Evolutionary conservation across 2,888 invertebrate genomes (phyloP).

Genomic region (Cephus rjabovi): DNA sequence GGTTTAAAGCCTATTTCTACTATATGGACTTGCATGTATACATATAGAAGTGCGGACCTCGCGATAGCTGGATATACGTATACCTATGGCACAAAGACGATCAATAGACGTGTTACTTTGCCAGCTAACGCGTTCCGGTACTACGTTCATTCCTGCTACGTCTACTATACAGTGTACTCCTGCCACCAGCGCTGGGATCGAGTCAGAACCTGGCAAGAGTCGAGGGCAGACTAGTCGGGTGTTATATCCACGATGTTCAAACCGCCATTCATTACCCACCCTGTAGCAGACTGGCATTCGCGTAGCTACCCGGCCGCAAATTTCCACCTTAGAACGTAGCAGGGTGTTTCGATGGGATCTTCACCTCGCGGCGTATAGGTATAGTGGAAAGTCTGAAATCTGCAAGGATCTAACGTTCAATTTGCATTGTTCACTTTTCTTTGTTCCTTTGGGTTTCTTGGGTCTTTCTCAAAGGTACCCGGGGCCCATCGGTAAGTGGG

Average conservation of each 20-base stretch:
- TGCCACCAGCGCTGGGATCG: background rate
- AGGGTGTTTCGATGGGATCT: background rate
- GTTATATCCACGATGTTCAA: background rate
- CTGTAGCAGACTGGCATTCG: background rate
- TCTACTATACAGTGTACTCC: background rate
- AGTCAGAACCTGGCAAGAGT: background rate
- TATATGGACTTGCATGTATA: background rate
- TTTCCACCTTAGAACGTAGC: background rate
- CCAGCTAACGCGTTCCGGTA: background rate
- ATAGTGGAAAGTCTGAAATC: background rate
- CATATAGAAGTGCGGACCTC: background rate
- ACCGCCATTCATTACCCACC: background rate
- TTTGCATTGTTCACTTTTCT: background rate
- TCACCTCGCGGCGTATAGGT: background rate
- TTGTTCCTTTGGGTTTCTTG: background rate
- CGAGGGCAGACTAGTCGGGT: background rate
- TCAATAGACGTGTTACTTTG: slow-evolving; percentile 1
- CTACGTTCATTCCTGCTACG: background rate
- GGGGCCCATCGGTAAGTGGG: background rate
- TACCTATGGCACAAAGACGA: background rate
- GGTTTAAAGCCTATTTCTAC: background rate
- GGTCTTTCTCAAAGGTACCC: background rate
- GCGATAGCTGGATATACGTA: background rate
- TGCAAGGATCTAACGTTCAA: background rate
- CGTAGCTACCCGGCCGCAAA: background rate